Evolutionary conservation across 2,888 invertebrate species (phyloP), one percentile per base, ranked within the genome.

Genomic region (Lingula anatina): DNA sequence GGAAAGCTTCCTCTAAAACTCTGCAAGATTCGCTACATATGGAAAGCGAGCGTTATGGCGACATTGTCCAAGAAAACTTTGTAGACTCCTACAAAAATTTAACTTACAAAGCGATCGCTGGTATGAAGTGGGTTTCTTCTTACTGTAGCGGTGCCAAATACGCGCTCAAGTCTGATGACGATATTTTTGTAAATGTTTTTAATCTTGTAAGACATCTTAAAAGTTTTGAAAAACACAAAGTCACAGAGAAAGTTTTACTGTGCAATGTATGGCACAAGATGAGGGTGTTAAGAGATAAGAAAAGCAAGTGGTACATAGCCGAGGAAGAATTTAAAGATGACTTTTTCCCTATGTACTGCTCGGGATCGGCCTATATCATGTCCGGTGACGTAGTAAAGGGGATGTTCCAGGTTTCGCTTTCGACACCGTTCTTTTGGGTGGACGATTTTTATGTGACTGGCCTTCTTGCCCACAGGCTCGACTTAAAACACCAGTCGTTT

Each of bases 361-460:
- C 78, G 5, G 79, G 79, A 7, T 78, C 78, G 36, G 76, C 74
- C 2, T 74, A 73, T 47, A 50, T 79, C 1, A 86, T 88, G 2
- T 87, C 85, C 49, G 82, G 85, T 0, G 77, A 81, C 55, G 82
- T 85, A 2, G 86, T 85, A 0, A 67, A 70, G 20, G 78, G 78
- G 21, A 68, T 93, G 44, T 79, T 83, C 23, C 68, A 79, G 2
- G 81, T 81, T 42, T 85, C 86, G 1, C 84, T 85, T 62, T 77
- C 73, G 5, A 76, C 83, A n/a, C 79, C 82, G 20, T 88, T 86
- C 63, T 92, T 94, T 77, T 94, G 93, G 92, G 90, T 94, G 52
- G 93, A 94, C 68, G 93, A 94, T 71, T 86, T 89, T 40, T 87
- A 86, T 71, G 78, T 93, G 0, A 93, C 92, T 0, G 93, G 93